These are phyloP conservation scores for Sipha maydis DNA, from an alignment of 2,888 invertebrate genomes.

Conservation along the genomic window DNA sequence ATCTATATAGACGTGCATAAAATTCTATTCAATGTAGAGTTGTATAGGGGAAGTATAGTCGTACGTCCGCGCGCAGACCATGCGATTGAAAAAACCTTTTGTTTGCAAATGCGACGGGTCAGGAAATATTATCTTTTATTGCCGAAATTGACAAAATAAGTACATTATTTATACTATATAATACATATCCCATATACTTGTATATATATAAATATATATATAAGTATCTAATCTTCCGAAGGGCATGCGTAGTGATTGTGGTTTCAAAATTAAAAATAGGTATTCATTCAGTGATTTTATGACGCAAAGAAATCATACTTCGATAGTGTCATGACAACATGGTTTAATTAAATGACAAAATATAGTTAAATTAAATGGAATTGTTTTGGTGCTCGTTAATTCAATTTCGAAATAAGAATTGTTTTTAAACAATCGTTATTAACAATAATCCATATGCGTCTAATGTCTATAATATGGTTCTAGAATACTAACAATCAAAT, in stretches of 20 bases:
- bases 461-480: neutral
- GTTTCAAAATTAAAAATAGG: slow-evolving; percentile 1
- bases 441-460: neutral
- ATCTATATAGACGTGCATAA: neutral
- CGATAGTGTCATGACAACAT: neutral
- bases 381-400: neutral
- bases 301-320: neutral
- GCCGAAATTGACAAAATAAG: neutral
- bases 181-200: neutral
- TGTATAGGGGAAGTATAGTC: neutral
- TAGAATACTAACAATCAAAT: too few relatives aligned
- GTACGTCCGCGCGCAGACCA: neutral
- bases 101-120: neutral
- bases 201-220: neutral
- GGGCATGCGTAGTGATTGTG: slow-evolving; percentile 18
- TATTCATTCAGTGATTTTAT: slow-evolving; percentile 9
- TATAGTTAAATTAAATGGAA: neutral
- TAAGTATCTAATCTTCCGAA: neutral
- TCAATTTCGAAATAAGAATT: slow-evolving; percentile 10
- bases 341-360: neutral
- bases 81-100: neutral
- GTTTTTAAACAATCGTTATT: neutral
- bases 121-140: slow-evolving; percentile 11
- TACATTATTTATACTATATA: neutral
- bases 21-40: slow-evolving; percentile 23